Percentiles rank a stretch among this genome's conserved stretches.
Evolutionary conservation across 2,797 vertebrate species (phyloP).

Genomic region (Betta splendens): DNA sequence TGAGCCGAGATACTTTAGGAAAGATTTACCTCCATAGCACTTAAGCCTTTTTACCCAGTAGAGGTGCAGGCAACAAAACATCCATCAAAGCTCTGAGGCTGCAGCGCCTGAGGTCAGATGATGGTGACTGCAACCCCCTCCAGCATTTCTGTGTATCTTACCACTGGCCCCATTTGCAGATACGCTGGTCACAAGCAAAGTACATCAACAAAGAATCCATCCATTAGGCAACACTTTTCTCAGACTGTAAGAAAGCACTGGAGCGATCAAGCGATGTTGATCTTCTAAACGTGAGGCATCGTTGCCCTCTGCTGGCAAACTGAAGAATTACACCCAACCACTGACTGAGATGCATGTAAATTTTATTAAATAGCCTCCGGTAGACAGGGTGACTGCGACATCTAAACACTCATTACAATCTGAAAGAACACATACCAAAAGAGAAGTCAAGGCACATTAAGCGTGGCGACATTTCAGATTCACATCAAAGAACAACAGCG

Average conservation of each 20-base stretch:
- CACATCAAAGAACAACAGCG: not conserved
- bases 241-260: slow-evolving; percentile 11
- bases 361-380: slow-evolving; percentile 45
- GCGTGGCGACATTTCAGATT: not conserved
- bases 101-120: slow-evolving; percentile 21
- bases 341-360: not conserved
- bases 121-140: slow-evolving; percentile 12
- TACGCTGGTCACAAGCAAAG: not conserved
- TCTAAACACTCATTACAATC: not conserved
- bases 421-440: slow-evolving; percentile 22
- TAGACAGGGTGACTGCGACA: not conserved
- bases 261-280: not conserved
- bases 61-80: slow-evolving; percentile 12
- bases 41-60: slow-evolving; percentile 7
- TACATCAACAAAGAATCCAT: slow-evolving; percentile 6
- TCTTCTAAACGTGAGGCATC: slow-evolving; percentile 16
- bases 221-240: slow-evolving; percentile 9
- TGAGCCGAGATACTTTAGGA: slow-evolving; percentile 19
- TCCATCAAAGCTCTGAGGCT: slow-evolving; percentile 15
- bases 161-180: slow-evolving; percentile 1
- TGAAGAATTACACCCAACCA: slow-evolving; percentile 41
- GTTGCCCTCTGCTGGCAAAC: slow-evolving; percentile 40
- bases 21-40: slow-evolving; percentile 9
- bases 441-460: not conserved
- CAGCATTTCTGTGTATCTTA: slow-evolving; percentile 10